phyloP scores from a whole-genome alignment of 2,797 vertebrate species.

The Galago senegalensis region DNA sequence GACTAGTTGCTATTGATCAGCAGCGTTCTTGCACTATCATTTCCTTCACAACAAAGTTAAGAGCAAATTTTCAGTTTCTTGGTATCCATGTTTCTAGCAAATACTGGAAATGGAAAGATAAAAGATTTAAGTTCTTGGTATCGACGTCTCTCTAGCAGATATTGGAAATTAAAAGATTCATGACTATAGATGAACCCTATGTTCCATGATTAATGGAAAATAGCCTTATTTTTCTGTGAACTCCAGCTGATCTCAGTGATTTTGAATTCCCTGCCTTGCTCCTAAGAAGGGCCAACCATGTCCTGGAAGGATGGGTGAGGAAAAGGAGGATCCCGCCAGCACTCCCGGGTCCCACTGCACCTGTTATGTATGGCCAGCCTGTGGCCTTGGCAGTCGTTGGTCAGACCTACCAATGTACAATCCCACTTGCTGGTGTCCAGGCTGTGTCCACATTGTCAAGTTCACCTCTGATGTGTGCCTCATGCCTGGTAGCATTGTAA shows the following conservation, averaged over 20 bases:
- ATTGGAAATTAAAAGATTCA: no score
- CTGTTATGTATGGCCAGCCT: neutral
- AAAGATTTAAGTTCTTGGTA: neutral
- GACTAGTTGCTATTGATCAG: neutral
- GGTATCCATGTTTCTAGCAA: neutral
- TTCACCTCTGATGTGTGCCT: neutral
- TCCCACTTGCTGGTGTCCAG: neutral
- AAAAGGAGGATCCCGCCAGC: fast-evolving
- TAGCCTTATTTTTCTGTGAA: no score
- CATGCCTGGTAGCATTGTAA: neutral
- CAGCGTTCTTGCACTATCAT: neutral
- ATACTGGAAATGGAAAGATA: no score
- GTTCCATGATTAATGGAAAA: neutral
- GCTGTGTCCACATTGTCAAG: neutral
- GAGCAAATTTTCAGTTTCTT: neutral
- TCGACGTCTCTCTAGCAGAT: neutral
- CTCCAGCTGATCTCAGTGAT: neutral
- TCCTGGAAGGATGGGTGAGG: neutral
- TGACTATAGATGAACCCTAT: neutral
- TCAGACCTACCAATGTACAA: neutral
- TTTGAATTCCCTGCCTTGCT: neutral
- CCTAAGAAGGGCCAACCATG: neutral
- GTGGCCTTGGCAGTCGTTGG: no score
- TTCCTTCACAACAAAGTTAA: neutral
- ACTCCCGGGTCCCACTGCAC: no score